Conservation (phyloP, 2,797 vertebrate species). For the Sandelia bainsii region DNA sequence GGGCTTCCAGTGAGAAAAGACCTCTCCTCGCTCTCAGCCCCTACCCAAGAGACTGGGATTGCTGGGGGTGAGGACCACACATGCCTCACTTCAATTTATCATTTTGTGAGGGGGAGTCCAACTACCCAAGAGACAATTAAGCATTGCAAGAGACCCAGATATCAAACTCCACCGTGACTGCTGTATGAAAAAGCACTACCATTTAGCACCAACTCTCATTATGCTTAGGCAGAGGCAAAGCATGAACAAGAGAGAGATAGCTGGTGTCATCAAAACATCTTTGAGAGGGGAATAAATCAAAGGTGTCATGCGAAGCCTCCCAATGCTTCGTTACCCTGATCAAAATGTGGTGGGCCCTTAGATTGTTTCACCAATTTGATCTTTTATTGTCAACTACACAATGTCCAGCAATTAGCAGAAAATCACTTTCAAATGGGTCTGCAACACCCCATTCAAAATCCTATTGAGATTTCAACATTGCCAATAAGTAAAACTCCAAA, state of each 20-base stretch:
- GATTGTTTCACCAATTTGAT: slow-evolving; percentile 85
- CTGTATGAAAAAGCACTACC: slow-evolving; percentile 73
- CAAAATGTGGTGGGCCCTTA: slow-evolving; percentile 68
- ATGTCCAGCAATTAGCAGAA: slow-evolving; percentile 82
- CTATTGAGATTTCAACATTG: no score
- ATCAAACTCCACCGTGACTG: slow-evolving; percentile 81
- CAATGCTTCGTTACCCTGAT: slow-evolving; percentile 76
- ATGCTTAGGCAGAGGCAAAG: slow-evolving; percentile 66
- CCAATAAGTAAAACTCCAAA: no score
- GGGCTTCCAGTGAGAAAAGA: slow-evolving; percentile 73
- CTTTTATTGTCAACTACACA: slow-evolving; percentile 84
- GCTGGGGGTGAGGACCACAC: slow-evolving; percentile 83
- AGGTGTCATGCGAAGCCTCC: slow-evolving; percentile 68
- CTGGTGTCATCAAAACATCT: slow-evolving; percentile 82
- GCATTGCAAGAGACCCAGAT: slow-evolving; percentile 84
- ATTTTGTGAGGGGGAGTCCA: slow-evolving; percentile 77
- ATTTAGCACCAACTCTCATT: slow-evolving; percentile 85
- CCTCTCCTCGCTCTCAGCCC: slow-evolving; percentile 73
- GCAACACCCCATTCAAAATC: no score
- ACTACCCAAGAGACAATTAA: slow-evolving; percentile 86
- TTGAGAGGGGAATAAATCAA: slow-evolving; percentile 81
- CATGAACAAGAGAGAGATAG: slow-evolving; percentile 60
- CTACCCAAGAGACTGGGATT: slow-evolving; percentile 77
- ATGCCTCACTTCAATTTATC: slow-evolving; percentile 84
- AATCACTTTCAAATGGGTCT: not conserved